Conservation (phyloP, 2,888 invertebrate species). For the Amblyjoppa fuscipennis region DNA sequence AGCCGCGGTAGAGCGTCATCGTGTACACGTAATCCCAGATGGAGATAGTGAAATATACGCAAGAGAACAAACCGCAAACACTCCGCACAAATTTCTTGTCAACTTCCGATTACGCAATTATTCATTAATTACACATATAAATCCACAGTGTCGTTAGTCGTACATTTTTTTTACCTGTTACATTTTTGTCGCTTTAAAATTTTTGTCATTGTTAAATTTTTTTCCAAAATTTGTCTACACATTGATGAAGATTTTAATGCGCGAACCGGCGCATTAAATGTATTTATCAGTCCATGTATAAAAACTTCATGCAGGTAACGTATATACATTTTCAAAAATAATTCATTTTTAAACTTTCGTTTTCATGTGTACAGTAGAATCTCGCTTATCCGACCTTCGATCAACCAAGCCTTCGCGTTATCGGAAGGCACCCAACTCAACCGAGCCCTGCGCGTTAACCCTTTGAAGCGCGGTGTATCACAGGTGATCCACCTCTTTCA, state of each 20-base stretch:
- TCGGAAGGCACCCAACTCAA: no score
- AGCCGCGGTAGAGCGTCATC: conserved; percentile 24
- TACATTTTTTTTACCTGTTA: no score
- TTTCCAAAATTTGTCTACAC: neutral
- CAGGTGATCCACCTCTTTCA: no score
- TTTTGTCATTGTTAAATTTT: neutral
- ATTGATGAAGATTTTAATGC: neutral
- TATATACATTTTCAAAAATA: neutral
- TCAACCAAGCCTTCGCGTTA: no score
- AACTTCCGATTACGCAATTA: neutral
- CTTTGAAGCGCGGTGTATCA: no score
- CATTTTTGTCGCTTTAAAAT: neutral
- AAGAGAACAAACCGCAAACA: conserved; percentile 31
- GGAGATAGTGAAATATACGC: conserved; percentile 25
- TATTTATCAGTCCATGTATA: neutral
- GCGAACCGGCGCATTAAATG: neutral
- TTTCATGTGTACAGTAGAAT: neutral
- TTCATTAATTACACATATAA: neutral
- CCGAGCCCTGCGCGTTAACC: no score
- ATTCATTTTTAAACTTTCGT: neutral
- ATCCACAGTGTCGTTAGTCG: no score
- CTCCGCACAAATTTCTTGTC: neutral
- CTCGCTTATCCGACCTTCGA: no score
- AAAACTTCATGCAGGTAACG: neutral
- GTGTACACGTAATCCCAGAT: conserved; percentile 26